phyloP scores from a whole-genome alignment of 2,113 vertebrate species.

The Leucoraja erinaceus region DNA sequence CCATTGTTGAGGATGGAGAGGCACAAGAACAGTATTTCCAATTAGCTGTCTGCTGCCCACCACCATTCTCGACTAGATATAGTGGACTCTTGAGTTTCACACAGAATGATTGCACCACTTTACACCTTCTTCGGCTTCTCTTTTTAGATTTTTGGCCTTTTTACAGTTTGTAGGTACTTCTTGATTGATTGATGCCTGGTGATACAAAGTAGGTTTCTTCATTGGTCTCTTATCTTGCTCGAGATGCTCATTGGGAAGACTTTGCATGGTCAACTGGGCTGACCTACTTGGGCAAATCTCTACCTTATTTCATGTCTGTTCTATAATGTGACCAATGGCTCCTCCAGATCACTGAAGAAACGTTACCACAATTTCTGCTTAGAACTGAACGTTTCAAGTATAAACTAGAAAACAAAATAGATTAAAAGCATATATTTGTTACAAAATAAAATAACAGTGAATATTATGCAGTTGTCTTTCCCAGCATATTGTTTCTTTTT shows the following conservation, averaged over 20 bases:
- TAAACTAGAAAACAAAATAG: neutral
- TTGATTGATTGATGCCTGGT: neutral
- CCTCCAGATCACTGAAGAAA: neutral
- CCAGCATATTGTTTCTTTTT: too few relatives aligned
- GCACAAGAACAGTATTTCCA: neutral
- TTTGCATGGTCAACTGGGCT: neutral
- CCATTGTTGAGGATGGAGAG: neutral
- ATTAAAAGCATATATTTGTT: neutral
- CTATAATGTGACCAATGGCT: neutral
- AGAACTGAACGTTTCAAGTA: neutral
- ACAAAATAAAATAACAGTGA: neutral
- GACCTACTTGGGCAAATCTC: neutral
- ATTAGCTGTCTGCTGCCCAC: neutral
- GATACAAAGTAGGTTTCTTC: neutral
- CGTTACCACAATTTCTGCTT: neutral
- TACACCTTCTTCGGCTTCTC: neutral
- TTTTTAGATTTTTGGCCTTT: neutral
- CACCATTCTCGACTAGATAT: neutral
- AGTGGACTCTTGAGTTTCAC: neutral
- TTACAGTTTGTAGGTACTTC: neutral
- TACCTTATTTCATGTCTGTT: neutral
- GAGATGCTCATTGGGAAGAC: neutral
- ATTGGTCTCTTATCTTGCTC: neutral
- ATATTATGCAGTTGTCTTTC: neutral
- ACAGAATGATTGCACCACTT: neutral